Percentiles rank a stretch among this genome's conserved stretches.
phyloP scores from a whole-genome alignment of 2,888 invertebrate genomes.

The Drosophila quinaria region DNA sequence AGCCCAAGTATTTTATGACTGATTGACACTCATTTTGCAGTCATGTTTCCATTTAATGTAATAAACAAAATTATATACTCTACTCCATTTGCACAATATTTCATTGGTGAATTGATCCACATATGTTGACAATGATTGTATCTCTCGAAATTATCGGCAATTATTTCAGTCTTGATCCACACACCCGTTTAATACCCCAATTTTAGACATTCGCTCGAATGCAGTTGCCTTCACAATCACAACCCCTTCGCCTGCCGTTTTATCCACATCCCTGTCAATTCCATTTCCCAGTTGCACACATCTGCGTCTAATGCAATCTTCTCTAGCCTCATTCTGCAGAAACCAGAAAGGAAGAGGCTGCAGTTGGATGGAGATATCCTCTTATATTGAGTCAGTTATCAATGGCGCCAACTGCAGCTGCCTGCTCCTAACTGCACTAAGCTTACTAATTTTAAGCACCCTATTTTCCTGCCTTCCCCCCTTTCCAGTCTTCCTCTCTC shows the following conservation, averaged over 20 bases:
- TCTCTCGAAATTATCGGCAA: constrained; percentile 21
- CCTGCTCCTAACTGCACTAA: constrained; percentile 50
- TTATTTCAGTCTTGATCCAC: constrained; percentile 16
- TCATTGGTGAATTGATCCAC: no score
- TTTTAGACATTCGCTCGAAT: neutral
- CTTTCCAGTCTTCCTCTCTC: no score
- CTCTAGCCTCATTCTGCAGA: constrained; percentile 33
- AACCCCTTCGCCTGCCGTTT: constrained; percentile 35
- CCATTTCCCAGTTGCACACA: constrained; percentile 17
- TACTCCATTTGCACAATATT: no score
- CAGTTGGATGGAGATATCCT: constrained; percentile 6
- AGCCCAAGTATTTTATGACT: no score
- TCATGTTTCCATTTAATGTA: no score
- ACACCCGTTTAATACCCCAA: neutral
- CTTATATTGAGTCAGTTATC: constrained; percentile 52
- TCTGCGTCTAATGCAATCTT: constrained; percentile 66
- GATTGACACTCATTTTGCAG: no score
- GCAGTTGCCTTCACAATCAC: constrained; percentile 33
- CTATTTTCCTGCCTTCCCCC: neutral
- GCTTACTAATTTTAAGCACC: constrained; percentile 65
- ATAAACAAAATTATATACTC: no score
- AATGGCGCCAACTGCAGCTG: constrained; percentile 55
- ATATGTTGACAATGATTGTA: neutral
- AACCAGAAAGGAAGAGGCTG: constrained; percentile 4
- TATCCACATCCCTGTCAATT: neutral